Base-by-base conservation (phyloP, 2,797 vertebrate species). In the Pelobates cultripes region DNA sequence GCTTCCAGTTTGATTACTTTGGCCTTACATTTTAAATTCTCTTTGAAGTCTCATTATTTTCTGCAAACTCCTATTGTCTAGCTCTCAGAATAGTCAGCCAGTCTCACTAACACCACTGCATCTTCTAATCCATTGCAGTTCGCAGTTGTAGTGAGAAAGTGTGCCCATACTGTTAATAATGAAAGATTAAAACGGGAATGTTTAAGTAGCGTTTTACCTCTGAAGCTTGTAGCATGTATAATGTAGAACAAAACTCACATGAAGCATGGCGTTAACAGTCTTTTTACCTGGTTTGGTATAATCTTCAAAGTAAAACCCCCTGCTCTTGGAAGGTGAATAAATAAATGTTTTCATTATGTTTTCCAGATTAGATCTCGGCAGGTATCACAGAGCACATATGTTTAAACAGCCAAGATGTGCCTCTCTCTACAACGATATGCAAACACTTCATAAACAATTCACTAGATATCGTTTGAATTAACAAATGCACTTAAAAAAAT, bases 291-390 rank as follows among this genome's bases (percentile, higher is more conserved):
- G 5, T 47, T n/a, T 70, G n/a, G 70, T 72, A 6, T 72, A 44
- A 28, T 28, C 28, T 28, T 28, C 28, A 28, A 28, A 28, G 28
- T 28, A 28, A 28, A 51, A 72, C 45, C 45, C 70, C 70, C 70
- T 51, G 70, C 45, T 28, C n/a, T 51, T n/a, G 12, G 8, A 51
- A 72, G 53, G 44, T 51, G n/a, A 51, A 72, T 12, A 51, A 51
- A 72, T 28, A 72, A 51, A 72, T 72, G 70, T 51, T 15, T 53
- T 41, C n/a, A 72, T 72, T 51, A 51, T 53, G 42, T 72, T 72
- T 72, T 72, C 42, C 45, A 40, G 70, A 72, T 51, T 72, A 72
- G 70, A 40, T 72, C 70, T 72, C 70, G 10, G n/a, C 45, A 72
- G 44, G 70, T 72, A 51, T 72, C 70, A 72, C 13, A 40, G 2